These are phyloP conservation scores for Watersipora subatra DNA, from an alignment of 1,140 invertebrate genomes.

Conservation along the genomic window DNA sequence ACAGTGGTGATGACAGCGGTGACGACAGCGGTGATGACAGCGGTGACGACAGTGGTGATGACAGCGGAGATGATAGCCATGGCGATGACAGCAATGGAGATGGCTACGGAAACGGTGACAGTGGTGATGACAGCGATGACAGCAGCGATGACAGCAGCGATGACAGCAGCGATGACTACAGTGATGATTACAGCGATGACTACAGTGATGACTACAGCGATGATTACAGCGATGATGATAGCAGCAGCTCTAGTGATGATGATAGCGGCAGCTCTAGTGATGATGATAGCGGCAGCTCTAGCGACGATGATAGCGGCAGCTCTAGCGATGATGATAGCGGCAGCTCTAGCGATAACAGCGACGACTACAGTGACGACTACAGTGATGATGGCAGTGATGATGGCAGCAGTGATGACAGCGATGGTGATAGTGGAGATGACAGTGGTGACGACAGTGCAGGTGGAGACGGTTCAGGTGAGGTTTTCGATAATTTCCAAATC, in stretches of 20 bases:
- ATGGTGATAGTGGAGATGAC: not conserved
- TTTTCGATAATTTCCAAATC: too few species aligned
- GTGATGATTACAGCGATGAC: not conserved
- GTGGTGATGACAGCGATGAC: not conserved
- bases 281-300: not conserved
- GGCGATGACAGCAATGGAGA: too few species aligned
- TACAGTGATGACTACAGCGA: not conserved
- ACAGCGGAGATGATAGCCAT: not conserved
- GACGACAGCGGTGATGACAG: not conserved
- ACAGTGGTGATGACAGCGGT: not conserved
- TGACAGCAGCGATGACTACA: not conserved
- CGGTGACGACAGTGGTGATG: too few species aligned
- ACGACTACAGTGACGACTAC: not conserved
- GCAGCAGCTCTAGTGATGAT: slow-evolving; percentile 7
- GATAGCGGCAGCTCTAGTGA: slow-evolving; percentile 1
- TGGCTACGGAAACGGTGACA: too few species aligned
- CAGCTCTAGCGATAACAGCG: slow-evolving; percentile 1
- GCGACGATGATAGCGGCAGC: slow-evolving; percentile 1
- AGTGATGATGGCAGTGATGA: not conserved
- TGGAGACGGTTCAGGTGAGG: not conserved
- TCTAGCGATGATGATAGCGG: slow-evolving; percentile 2
- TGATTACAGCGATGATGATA: not conserved
- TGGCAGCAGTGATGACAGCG: too few species aligned
- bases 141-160: not conserved
- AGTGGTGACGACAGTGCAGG: not conserved